Conservation (phyloP, 2,113 vertebrate genomes). For the Acanthochromis polyacanthus region DNA sequence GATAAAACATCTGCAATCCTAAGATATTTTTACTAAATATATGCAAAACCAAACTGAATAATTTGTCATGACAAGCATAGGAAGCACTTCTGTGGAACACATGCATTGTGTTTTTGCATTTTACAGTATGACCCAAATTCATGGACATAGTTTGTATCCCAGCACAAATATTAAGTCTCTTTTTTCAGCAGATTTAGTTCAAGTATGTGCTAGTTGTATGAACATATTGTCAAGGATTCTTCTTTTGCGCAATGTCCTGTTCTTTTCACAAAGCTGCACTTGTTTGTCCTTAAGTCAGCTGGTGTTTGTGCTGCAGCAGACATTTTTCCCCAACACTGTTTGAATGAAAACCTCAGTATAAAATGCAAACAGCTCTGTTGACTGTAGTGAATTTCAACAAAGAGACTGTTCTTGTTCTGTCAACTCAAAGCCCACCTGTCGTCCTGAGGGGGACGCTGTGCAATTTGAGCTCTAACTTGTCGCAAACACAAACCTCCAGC, state of each 20-base stretch:
- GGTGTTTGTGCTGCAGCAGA: neutral
- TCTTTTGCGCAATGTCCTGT: neutral
- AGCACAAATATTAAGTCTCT: neutral
- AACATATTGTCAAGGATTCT: neutral
- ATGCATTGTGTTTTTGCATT: neutral
- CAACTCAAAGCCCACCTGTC: conserved; percentile 33
- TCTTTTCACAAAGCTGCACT: conserved; percentile 17
- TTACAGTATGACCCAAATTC: neutral
- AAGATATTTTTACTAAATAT: too few species aligned
- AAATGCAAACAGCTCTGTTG: neutral
- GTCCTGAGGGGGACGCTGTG: neutral
- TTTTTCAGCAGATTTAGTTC: neutral
- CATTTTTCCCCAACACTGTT: neutral
- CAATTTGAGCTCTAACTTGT: neutral
- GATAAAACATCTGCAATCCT: too few species aligned
- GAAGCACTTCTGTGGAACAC: neutral
- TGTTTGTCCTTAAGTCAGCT: conserved; percentile 19
- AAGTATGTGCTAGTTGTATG: neutral
- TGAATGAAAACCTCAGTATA: neutral
- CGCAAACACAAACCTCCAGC: conserved; percentile 3
- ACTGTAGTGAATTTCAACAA: conserved; percentile 9
- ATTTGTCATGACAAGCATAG: neutral
- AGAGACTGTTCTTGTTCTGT: neutral
- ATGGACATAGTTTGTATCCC: neutral
- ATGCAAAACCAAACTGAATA: too few species aligned